These are phyloP conservation scores for Oostethus manadensis DNA, from an alignment of 2,113 vertebrate genomes.

Conservation along the genomic window DNA sequence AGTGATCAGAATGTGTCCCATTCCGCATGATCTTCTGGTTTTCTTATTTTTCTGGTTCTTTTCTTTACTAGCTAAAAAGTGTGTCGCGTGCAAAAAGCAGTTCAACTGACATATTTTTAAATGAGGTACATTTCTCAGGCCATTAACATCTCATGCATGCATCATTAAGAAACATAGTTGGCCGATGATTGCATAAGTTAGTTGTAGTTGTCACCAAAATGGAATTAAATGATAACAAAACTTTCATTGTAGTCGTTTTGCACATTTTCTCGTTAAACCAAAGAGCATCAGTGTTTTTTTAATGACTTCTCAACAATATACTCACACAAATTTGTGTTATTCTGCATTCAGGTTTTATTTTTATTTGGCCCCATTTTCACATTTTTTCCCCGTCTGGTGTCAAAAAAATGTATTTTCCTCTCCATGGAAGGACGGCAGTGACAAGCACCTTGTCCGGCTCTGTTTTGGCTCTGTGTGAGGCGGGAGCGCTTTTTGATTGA, in stretches of 20 bases:
- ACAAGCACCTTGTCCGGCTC: no score
- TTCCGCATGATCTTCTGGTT: not conserved
- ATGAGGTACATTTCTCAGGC: constrained; percentile 47
- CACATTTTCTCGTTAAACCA: not conserved
- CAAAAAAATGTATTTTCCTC: no score
- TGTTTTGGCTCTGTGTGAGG: no score
- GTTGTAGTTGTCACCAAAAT: constrained; percentile 26
- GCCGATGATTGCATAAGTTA: constrained; percentile 39
- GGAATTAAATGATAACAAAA: constrained; percentile 24
- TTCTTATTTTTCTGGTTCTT: no score
- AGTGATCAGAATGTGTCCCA: not conserved
- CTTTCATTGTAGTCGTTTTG: constrained; percentile 9
- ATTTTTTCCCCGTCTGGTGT: no score
- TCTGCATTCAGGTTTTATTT: no score
- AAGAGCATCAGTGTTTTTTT: not conserved
- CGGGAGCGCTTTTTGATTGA: no score
- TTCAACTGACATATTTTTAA: constrained; percentile 34
- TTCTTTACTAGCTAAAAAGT: not conserved
- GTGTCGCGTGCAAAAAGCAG: not conserved
- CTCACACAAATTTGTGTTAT: no score
- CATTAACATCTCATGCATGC: constrained; percentile 66
- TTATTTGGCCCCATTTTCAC: no score
- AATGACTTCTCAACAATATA: no score
- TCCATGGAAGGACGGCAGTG: no score
- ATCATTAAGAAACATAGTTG: constrained; percentile 46